Base-by-base conservation (phyloP, 2,113 vertebrate genomes). In the Barbus barbus region DNA sequence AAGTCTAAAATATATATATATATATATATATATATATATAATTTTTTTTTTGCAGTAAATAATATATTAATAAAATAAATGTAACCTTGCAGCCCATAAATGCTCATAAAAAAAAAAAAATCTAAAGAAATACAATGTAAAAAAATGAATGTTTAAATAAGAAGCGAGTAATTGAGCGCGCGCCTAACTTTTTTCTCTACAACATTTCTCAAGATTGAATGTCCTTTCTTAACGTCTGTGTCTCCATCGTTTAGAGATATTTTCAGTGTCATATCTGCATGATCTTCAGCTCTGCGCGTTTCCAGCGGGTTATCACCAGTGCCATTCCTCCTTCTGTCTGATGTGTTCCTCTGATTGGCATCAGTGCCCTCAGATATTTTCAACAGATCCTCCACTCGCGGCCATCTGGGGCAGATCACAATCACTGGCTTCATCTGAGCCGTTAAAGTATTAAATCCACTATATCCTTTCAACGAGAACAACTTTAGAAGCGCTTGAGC, bases 321-420 rank as follows among this genome's bases (percentile, higher is more conserved):
- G 95, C 95, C 95, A 95, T 94, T 92, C 92, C 93, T 93, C 94
- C 91, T 93, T 89, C 92, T 91, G 92, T 94, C 94, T 95, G 93
- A 95, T 96, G 92, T 95, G 95, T 95, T 95, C 91, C 85, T 89
- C 56, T 94, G 96, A 96, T 97, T 96, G 93, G 92, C 96, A 96
- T 95, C 95, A 93, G 91, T 93, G 94, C 94, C 95, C 95, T 95
- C 94, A 95, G 95, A 95, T 95, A 94, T 94, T 95, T 93, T 94
- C 90, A 95, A 94, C 94, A 93, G 95, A 95, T 96, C 95, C 80
- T 95, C 94, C 95, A 94, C 95, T 95, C 94, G 93, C 91, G 94
- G 94, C 95, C 96, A 96, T 96, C 95, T 96, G 96, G 95, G 95
- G 95, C 94, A 95, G 95, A 96, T 96, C 95, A 94, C 85, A 95